Evolutionary conservation across 2,888 invertebrate genomes (phyloP).

Genomic region (Chromoteleia sp.): DNA sequence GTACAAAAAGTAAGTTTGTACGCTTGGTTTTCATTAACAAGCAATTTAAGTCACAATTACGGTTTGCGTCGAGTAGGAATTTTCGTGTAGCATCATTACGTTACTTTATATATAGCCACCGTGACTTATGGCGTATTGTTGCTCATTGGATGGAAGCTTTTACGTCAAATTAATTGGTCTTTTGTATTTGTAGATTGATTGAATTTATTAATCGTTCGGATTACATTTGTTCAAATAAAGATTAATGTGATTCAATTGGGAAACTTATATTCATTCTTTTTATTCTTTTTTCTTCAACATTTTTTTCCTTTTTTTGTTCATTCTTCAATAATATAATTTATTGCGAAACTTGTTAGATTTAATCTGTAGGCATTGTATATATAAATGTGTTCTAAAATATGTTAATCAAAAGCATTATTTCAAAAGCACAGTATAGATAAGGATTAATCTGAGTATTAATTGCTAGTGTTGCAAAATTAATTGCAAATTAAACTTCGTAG

Average conservation of each 20-base stretch:
- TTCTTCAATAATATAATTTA: not conserved
- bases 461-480: slow-evolving; percentile 7
- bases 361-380: not conserved
- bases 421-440: slow-evolving; percentile 11
- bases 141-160: not conserved
- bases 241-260: not conserved
- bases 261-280: not conserved
- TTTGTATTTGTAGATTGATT: not conserved
- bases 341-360: slow-evolving; percentile 14
- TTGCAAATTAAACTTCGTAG: not conserved
- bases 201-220: no score
- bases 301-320: no score
- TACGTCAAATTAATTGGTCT: not conserved
- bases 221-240: not conserved
- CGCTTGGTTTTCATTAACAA: not conserved
- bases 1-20: no score
- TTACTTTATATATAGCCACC: not conserved
- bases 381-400: slow-evolving; percentile 15
- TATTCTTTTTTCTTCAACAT: not conserved
- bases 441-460: not conserved
- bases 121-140: slow-evolving; percentile 10
- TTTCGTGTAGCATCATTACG: slow-evolving; percentile 14
- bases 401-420: slow-evolving; percentile 20
- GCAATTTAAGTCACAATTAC: not conserved
- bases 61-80: slow-evolving; percentile 14